Evolutionary conservation across 2,797 vertebrate genomes (phyloP).

Genomic region (Oophaga sylvatica): DNA sequence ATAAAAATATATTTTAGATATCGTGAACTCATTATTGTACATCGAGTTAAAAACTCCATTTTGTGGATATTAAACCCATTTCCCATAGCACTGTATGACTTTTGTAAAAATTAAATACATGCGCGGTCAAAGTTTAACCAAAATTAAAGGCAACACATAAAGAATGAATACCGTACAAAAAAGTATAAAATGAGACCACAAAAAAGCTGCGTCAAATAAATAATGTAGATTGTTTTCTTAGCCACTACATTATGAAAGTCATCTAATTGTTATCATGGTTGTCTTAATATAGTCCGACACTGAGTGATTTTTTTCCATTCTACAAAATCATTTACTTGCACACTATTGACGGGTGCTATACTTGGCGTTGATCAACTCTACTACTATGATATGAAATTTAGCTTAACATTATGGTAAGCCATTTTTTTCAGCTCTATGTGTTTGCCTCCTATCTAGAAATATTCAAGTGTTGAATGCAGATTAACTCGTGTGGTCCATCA

Average conservation of each 20-base stretch:
- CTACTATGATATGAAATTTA: neutral
- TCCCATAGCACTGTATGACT: neutral
- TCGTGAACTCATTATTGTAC: no score
- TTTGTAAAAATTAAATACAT: neutral
- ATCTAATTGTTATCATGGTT: neutral
- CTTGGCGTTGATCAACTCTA: neutral
- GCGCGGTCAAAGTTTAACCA: neutral
- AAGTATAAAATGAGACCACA: neutral
- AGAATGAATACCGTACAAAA: neutral
- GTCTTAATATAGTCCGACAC: neutral
- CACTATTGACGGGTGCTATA: neutral
- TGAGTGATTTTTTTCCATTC: neutral
- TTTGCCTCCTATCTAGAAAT: neutral
- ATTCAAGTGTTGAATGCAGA: conserved; percentile 9
- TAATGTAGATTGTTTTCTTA: neutral
- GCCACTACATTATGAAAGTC: neutral
- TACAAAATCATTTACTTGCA: neutral
- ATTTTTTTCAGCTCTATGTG: neutral
- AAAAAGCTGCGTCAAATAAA: neutral
- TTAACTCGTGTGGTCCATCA: conserved; percentile 11
- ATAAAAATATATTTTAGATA: no score
- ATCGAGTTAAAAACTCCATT: no score
- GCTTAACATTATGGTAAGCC: neutral
- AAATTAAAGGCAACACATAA: neutral
- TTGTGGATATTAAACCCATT: neutral